Base-by-base conservation (phyloP, 2,888 invertebrate genomes). In the Ophioninae sp. region DNA sequence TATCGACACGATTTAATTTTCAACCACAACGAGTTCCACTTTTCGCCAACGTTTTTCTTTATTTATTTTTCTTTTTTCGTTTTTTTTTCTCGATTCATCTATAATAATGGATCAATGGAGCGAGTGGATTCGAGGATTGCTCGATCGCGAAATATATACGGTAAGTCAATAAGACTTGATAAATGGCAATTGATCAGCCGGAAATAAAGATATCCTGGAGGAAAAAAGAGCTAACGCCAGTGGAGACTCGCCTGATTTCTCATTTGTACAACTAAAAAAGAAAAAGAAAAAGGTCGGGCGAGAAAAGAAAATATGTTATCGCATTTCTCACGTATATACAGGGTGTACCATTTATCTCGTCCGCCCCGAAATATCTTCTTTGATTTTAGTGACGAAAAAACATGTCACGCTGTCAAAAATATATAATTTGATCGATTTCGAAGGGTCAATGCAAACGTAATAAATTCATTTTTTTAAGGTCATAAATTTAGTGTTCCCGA, bases 151-250 rank as follows among this genome's bases (percentile, higher is more conserved):
- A 30, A 59, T 69, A 37, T 59, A 79, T 59, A 65, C 56, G 41
- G 58, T 37, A 59, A 72, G 71, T 65, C 71, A 79, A 79, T 71
- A 79, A 72, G 22, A 72, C 58, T 72, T 72, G 69, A 78, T 81
- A 56, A 74, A 80, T 83, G 69, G 73, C 67, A 77, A 69, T 78
- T 67, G 78, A 65, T 71, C 74, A 81, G 71, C 74, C 78, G 78
- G 74, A 84, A 84, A 73, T 74, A 61, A 30, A 79, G 65, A 84
- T 78, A 81, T 68, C 30, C 30, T 30, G 30, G n/a, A 71, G 6
- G 13, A 37, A 71, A 63, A 77, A 17, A 69, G 63, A 64, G 23
- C 51, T 72, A 69, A 69, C 56, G 41, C 58, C 58, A 37, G 51
- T 51, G 61, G 39, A 51, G 23, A 30, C 65, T 68, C 63, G 17